These are phyloP conservation scores for Epiblema foenella DNA, from an alignment of 2,888 invertebrate species.

Conservation along the genomic window DNA sequence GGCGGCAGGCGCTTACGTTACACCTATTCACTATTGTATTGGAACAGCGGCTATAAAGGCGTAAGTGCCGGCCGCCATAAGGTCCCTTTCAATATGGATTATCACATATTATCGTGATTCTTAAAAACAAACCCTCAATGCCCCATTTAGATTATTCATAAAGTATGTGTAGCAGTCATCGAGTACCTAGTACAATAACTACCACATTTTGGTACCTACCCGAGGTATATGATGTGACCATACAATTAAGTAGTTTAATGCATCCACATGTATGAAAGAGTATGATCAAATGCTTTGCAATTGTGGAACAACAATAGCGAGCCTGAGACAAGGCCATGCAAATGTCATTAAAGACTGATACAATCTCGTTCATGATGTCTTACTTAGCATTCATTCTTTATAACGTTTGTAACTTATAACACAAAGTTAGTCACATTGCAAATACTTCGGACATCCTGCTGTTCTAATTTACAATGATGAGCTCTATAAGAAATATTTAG, in stretches of 20 bases:
- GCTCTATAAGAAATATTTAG: too few species aligned
- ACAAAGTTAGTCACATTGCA: background rate
- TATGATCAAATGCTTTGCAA: conserved; percentile 50
- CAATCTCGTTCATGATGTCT: conserved; percentile 52
- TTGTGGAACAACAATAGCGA: conserved; percentile 75
- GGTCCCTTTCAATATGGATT: too few species aligned
- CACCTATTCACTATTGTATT: too few species aligned
- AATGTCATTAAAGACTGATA: conserved; percentile 61
- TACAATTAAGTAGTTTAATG: conserved; percentile 48
- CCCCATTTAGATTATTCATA: too few species aligned
- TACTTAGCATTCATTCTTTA: conserved; percentile 35
- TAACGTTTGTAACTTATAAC: too few species aligned
- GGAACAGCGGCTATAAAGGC: too few species aligned
- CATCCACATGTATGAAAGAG: conserved; percentile 45
- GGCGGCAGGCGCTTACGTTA: too few species aligned
- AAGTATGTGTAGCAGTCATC: background rate
- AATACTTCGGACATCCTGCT: background rate
- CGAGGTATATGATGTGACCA: background rate
- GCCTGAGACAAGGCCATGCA: conserved; percentile 59
- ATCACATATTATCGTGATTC: too few species aligned
- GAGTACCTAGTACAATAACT: background rate
- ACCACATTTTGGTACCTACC: conserved; percentile 4
- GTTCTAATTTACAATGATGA: background rate
- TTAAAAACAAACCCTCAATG: too few species aligned
- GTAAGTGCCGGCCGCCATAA: too few species aligned